Conservation (phyloP, 2,888 invertebrate genomes). For the Tetragnatha montana region DNA sequence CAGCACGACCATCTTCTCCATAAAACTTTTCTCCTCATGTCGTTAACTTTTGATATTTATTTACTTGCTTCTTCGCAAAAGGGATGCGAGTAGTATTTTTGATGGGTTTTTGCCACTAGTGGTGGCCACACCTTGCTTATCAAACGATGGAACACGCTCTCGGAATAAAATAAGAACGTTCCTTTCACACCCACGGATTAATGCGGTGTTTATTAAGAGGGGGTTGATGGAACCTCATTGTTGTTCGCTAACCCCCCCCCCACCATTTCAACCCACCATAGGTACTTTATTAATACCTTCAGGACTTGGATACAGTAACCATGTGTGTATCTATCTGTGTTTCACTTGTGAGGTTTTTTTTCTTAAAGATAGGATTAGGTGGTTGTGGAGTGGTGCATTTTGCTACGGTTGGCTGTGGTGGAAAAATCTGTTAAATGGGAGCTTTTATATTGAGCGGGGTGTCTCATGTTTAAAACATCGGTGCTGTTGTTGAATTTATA, state of each 20-base stretch:
- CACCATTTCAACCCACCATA: not conserved
- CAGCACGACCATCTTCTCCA: conserved; percentile 27
- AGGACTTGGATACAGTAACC: not conserved
- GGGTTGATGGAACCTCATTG: not conserved
- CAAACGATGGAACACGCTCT: not conserved
- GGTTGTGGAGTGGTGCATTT: no score
- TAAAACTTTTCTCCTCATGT: conserved; percentile 30
- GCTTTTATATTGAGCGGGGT: not conserved
- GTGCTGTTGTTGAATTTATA: no score
- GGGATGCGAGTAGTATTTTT: conserved; percentile 29
- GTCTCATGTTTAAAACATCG: not conserved
- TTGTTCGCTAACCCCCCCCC: not conserved
- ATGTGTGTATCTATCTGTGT: no score
- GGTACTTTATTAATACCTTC: not conserved
- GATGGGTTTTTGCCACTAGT: conserved; percentile 9
- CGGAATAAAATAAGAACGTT: conserved; percentile 15
- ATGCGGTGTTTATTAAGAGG: not conserved
- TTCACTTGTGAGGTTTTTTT: no score
- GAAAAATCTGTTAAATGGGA: not conserved
- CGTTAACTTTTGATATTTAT: conserved; percentile 3
- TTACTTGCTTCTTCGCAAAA: not conserved
- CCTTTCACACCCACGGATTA: conserved; percentile 45
- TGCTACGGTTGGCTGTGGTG: no score
- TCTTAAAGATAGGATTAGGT: no score
- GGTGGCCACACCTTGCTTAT: conserved; percentile 45